Conservation (phyloP, 2,113 vertebrate species). For the Alligator sinensis region DNA sequence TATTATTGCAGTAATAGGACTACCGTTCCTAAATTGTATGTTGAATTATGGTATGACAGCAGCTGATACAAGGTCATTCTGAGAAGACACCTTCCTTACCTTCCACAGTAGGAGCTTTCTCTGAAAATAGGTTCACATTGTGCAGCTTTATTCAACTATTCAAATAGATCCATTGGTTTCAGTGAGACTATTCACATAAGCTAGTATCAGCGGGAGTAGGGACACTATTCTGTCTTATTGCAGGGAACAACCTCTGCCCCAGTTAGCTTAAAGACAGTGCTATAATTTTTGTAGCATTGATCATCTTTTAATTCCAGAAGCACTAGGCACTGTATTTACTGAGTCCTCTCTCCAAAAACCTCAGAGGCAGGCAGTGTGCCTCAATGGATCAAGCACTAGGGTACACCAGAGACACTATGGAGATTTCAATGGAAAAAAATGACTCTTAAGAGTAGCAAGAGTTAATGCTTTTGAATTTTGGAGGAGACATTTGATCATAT, state of each 20-base stretch:
- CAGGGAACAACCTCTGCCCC: not conserved
- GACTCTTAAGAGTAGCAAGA: not conserved
- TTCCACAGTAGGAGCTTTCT: not conserved
- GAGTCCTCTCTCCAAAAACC: accelerated
- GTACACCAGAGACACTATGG: not conserved
- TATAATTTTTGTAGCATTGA: not conserved
- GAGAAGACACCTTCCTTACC: not conserved
- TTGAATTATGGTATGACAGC: too few relatives aligned
- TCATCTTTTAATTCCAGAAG: not conserved
- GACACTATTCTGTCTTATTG: not conserved
- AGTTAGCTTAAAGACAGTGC: not conserved
- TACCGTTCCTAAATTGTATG: too few relatives aligned
- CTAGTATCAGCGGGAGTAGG: not conserved
- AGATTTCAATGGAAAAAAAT: not conserved
- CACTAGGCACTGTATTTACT: not conserved
- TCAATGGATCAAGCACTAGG: not conserved
- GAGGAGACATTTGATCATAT: not conserved
- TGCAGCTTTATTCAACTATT: not conserved
- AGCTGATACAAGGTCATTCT: not conserved
- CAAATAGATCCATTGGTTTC: not conserved
- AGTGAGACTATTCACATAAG: not conserved
- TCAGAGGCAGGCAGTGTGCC: accelerated
- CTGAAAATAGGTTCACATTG: not conserved
- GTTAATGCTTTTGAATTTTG: not conserved
- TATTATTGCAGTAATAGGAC: not conserved